phyloP scores from a whole-genome alignment of 2,113 vertebrate genomes.

The Zeus faber region DNA sequence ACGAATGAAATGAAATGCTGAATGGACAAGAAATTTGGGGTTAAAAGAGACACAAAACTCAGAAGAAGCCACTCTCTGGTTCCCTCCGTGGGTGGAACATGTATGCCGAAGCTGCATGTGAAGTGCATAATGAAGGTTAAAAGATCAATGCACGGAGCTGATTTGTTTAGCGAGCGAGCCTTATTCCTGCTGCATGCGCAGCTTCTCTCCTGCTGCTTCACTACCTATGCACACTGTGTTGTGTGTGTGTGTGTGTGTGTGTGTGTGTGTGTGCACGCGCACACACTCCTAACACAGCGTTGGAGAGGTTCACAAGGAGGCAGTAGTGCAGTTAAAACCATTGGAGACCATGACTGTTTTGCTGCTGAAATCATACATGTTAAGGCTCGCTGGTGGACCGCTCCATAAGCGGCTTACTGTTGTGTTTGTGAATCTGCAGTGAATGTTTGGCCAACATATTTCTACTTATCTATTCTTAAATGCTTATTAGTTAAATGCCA shows the following conservation, averaged over 20 bases:
- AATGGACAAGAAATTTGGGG: conserved; percentile 7
- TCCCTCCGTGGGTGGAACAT: conserved; percentile 1
- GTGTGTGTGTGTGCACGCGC: too few species aligned
- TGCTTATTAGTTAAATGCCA: too few species aligned
- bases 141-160: conserved; percentile 57
- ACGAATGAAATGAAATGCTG: too few species aligned
- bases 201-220: conserved; percentile 59
- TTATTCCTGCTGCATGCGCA: conserved; percentile 55
- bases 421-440: too few species aligned
- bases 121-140: conserved; percentile 56
- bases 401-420: conserved; percentile 30
- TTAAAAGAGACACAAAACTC: conserved; percentile 1
- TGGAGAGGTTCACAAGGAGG: conserved; percentile 56
- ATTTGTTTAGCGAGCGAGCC: conserved; percentile 51
- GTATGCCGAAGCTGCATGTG: neutral
- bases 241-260: conserved; percentile 16
- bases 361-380: too few species aligned
- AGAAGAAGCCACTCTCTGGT: conserved; percentile 1
- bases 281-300: too few species aligned
- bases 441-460: too few species aligned
- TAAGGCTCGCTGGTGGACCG: conserved; percentile 27
- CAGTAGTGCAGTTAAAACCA: conserved; percentile 39
- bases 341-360: conserved; percentile 37
- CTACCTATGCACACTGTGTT: conserved; percentile 48
- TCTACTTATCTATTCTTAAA: too few species aligned